Conservation (phyloP, 2,888 invertebrate genomes). For the Drepana falcataria region DNA sequence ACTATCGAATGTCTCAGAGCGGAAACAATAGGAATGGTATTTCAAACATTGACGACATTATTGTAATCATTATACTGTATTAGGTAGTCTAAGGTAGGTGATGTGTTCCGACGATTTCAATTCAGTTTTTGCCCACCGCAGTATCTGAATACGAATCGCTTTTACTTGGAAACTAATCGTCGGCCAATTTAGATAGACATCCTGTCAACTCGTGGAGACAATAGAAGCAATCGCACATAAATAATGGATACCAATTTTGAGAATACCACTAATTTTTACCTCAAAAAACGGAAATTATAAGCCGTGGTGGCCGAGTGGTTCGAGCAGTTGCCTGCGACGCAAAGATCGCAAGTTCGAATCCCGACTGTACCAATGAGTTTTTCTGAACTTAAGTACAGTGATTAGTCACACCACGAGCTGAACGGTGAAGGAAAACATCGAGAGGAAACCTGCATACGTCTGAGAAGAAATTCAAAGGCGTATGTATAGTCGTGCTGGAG, state of each 20-base stretch:
- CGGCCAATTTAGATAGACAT: slow-evolving; percentile 65
- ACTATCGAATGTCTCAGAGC: too few relatives aligned
- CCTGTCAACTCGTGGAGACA: slow-evolving; percentile 41
- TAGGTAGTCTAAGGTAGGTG: neutral
- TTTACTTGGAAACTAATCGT: slow-evolving; percentile 67
- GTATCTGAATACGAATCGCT: slow-evolving; percentile 34
- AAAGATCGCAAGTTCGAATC: too few relatives aligned
- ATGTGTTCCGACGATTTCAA: neutral
- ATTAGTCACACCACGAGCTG: too few relatives aligned
- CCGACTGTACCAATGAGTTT: too few relatives aligned
- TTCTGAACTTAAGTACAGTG: too few relatives aligned
- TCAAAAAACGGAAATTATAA: neutral
- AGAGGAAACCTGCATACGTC: too few relatives aligned
- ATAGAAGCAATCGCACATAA: slow-evolving; percentile 38
- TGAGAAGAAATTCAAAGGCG: too few relatives aligned
- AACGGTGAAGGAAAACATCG: too few relatives aligned
- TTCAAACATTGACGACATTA: neutral
- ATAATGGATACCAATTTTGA: slow-evolving; percentile 2
- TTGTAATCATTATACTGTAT: neutral
- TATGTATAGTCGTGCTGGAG: too few relatives aligned
- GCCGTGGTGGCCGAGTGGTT: too few relatives aligned
- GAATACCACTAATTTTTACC: neutral
- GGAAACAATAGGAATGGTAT: neutral
- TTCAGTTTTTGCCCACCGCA: neutral
- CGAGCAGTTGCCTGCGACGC: too few relatives aligned